These are phyloP conservation scores for Turritopsis dohrnii DNA, from an alignment of 30 jellyfish, hydroid and myxozoan species.

Conservation along the genomic window DNA sequence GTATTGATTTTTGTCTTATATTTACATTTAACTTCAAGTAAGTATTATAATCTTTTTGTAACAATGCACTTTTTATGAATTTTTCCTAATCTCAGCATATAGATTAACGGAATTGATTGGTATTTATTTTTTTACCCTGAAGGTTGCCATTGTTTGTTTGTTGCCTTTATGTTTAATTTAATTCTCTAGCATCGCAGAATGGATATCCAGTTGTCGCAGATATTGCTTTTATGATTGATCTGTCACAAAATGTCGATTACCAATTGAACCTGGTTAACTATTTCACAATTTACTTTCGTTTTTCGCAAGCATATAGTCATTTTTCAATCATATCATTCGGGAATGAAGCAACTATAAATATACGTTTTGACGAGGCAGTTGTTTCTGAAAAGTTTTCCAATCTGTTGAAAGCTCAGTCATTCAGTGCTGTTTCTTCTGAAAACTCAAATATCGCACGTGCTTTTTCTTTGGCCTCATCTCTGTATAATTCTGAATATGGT, in stretches of 20 bases:
- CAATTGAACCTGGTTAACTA: constrained; percentile 41
- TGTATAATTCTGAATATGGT: neutral
- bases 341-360: neutral
- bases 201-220: constrained; percentile 57
- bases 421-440: neutral
- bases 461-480: neutral
- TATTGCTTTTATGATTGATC: constrained; percentile 76
- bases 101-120: no score
- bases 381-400: neutral
- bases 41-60: neutral
- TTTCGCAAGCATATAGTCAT: constrained; percentile 48
- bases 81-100: no score
- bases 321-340: constrained; percentile 11
- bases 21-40: neutral
- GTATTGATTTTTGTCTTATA: neutral
- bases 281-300: constrained; percentile 28
- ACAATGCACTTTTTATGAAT: no score
- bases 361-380: neutral
- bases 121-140: neutral
- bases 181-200: constrained; percentile 31
- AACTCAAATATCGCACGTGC: neutral
- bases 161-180: no score
- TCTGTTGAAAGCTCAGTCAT: neutral
- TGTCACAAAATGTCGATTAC: constrained; percentile 32
- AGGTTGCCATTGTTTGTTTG: no score